Evolutionary conservation across 2,888 invertebrate genomes (phyloP).

Genomic region (Acanthopleura granulata): DNA sequence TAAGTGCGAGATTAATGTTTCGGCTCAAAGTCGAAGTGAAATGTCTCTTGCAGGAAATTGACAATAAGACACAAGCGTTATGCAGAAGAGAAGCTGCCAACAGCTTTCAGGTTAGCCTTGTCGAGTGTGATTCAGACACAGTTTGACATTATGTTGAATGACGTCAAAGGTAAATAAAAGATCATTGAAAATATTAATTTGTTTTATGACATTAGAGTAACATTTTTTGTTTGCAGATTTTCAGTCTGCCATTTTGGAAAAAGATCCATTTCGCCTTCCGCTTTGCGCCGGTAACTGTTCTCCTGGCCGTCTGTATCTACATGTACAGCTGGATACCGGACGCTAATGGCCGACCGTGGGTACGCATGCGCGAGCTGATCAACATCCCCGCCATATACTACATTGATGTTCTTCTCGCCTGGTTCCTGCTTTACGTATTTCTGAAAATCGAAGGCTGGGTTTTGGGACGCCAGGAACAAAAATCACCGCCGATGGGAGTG

Average conservation of each 20-base stretch:
- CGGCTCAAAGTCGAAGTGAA: no score
- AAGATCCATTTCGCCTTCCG: slow-evolving; percentile 29
- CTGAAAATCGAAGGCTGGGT: slow-evolving; percentile 15
- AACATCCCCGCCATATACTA: slow-evolving; percentile 32
- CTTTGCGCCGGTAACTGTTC: slow-evolving; percentile 27
- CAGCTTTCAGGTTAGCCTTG: no score
- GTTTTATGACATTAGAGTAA: background rate
- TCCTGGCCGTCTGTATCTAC: slow-evolving; percentile 27
- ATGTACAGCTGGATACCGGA: slow-evolving; percentile 38
- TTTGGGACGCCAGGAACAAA: background rate
- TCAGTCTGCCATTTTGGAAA: slow-evolving; percentile 34
- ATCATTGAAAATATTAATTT: no score
- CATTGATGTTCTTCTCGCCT: slow-evolving; percentile 15
- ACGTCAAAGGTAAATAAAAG: no score
- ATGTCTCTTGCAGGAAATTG: no score
- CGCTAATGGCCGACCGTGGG: slow-evolving; percentile 28
- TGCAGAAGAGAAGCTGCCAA: no score
- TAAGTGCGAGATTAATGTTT: no score
- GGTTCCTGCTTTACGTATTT: slow-evolving; percentile 19
- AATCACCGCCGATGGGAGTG: background rate
- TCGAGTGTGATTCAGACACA: no score
- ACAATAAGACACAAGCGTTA: no score
- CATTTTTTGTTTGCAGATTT: slow-evolving; percentile 27
- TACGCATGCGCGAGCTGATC: slow-evolving; percentile 34
- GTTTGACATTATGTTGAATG: no score